Percentiles rank a stretch among this genome's conserved stretches.
phyloP scores from a whole-genome alignment of 2,888 invertebrate species.

The Tubulanus polymorphus region DNA sequence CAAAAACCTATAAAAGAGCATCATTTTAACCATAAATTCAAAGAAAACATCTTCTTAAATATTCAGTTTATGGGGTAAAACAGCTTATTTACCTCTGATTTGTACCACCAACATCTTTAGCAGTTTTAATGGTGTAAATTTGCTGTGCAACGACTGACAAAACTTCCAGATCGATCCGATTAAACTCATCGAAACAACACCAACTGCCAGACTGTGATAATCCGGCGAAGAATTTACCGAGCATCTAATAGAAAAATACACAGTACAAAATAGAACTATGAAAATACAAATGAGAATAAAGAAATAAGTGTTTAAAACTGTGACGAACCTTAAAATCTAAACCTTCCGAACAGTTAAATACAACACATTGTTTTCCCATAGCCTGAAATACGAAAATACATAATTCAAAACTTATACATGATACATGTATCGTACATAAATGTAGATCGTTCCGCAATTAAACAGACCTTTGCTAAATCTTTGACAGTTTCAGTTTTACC shows the following conservation, averaged over 20 bases:
- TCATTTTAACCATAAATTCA: background rate
- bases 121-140: slow-evolving; percentile 51
- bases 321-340: slow-evolving; percentile 39
- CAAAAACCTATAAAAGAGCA: slow-evolving; percentile 33
- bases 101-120: slow-evolving; percentile 44
- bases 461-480: slow-evolving; percentile 49
- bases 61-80: background rate
- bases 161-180: slow-evolving; percentile 52
- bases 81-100: slow-evolving; percentile 8
- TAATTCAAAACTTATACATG: background rate
- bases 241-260: slow-evolving; percentile 29
- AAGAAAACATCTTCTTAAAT: background rate
- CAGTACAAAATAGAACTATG: background rate
- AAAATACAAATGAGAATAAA: background rate
- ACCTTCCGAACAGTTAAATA: slow-evolving; percentile 54
- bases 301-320: background rate
- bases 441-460: background rate
- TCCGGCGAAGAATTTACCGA: slow-evolving; percentile 53
- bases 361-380: slow-evolving; percentile 53
- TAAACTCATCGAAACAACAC: slow-evolving; percentile 55
- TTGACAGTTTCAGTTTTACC: slow-evolving; percentile 54
- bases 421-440: background rate
- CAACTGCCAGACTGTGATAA: slow-evolving; percentile 52
- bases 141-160: slow-evolving; percentile 53
- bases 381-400: slow-evolving; percentile 29